phyloP scores from a whole-genome alignment of 2,797 vertebrate species.

The Muscicapa striata region DNA sequence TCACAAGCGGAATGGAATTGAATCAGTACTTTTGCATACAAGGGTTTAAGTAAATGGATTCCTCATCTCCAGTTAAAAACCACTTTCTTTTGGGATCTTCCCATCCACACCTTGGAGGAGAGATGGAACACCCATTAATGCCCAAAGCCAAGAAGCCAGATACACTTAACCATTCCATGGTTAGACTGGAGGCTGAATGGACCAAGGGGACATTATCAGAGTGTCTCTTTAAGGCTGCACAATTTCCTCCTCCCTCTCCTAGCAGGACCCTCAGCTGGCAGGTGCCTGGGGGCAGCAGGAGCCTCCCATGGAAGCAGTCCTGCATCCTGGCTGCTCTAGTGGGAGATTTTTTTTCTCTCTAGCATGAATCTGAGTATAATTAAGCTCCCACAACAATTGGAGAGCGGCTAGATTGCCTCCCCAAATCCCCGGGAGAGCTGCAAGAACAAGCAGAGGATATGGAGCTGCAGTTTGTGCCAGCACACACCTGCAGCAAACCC shows the following conservation, averaged over 20 bases:
- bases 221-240: background rate
- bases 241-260: background rate
- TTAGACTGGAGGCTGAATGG: background rate
- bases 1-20: background rate
- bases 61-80: background rate
- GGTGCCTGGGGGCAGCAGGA: background rate
- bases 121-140: background rate
- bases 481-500: background rate
- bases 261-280: background rate
- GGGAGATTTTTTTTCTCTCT: background rate
- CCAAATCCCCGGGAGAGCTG: background rate
- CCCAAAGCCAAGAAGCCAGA: background rate
- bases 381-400: background rate
- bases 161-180: background rate
- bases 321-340: rapidly evolving
- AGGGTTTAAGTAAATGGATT: background rate
- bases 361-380: background rate
- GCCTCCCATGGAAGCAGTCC: background rate
- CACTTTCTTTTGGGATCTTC: background rate
- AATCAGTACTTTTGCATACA: background rate
- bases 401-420: background rate
- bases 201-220: background rate
- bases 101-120: background rate
- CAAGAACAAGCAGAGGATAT: background rate
- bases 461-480: background rate